A percentile compares a stretch with the other conserved stretches of the same genome.
Evolutionary conservation across 2,888 invertebrate species (phyloP).

Genomic region (Yponomeuta evonymella): DNA sequence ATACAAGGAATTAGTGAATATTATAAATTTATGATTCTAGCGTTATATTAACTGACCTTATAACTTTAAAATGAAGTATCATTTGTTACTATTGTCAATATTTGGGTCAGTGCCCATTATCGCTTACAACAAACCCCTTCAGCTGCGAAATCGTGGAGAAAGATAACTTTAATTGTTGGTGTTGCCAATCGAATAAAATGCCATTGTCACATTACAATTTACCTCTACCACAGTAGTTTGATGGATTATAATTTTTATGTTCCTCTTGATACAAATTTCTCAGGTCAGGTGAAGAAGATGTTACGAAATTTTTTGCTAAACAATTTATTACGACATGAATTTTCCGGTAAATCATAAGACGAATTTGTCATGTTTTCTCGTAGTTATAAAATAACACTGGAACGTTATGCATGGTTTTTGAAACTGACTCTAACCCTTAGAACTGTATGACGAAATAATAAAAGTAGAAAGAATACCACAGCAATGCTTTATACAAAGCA

Average conservation of each 20-base stretch:
- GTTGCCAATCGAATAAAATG: no score
- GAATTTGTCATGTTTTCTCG: not conserved
- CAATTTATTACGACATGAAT: not conserved
- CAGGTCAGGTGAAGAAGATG: not conserved
- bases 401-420: slow-evolving; percentile 11
- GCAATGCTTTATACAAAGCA: slow-evolving; percentile 3
- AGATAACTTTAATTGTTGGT: no score
- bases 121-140: no score
- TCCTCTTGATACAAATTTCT: not conserved
- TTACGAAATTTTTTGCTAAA: not conserved
- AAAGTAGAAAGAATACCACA: not conserved
- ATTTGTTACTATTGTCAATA: no score
- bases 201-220: not conserved
- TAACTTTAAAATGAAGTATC: no score
- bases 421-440: not conserved
- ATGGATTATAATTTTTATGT: not conserved
- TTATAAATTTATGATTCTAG: no score
- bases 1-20: no score
- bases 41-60: no score
- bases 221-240: not conserved
- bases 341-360: not conserved
- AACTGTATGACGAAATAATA: not conserved
- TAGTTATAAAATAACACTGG: slow-evolving; percentile 1
- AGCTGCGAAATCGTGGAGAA: no score
- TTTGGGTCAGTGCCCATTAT: no score